Evolutionary conservation across 2,113 vertebrate genomes (phyloP).

Genomic region (Numida meleagris): DNA sequence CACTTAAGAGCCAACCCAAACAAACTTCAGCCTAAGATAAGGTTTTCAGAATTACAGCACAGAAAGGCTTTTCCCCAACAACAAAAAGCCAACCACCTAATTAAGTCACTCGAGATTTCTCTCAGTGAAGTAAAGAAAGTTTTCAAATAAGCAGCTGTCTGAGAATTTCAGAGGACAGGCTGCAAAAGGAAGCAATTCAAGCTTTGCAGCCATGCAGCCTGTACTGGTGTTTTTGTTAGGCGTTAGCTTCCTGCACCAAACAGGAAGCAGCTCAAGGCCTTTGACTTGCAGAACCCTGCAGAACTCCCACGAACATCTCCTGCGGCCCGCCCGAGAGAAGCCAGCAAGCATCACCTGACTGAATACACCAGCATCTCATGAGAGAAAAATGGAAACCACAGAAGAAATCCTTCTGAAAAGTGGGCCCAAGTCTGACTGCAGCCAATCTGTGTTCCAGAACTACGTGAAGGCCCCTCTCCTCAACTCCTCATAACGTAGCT

Average conservation of each 20-base stretch:
- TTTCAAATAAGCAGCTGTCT: not conserved
- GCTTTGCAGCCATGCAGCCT: not conserved
- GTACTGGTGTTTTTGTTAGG: not conserved
- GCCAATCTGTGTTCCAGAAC: accelerated
- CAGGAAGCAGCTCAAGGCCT: not conserved
- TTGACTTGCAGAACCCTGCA: not conserved
- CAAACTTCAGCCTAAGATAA: not conserved
- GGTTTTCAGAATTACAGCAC: not conserved
- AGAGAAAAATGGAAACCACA: not conserved
- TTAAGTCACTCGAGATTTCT: not conserved
- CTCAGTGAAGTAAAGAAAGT: not conserved
- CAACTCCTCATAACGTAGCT: not conserved
- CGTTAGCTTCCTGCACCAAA: not conserved
- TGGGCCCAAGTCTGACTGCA: not conserved
- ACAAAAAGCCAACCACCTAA: not conserved
- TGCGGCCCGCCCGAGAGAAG: not conserved
- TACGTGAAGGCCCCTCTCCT: not conserved
- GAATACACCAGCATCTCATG: accelerated
- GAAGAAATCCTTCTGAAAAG: not conserved
- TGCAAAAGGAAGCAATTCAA: not conserved
- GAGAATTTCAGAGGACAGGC: not conserved
- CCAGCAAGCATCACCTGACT: not conserved
- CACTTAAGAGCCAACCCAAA: conserved; percentile 8
- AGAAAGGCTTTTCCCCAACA: not conserved
- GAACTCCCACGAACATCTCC: not conserved